A percentile compares a stretch with the other conserved stretches of the same genome.
phyloP scores from a whole-genome alignment of 2,888 invertebrate species.

The Scaptomyza parva region DNA sequence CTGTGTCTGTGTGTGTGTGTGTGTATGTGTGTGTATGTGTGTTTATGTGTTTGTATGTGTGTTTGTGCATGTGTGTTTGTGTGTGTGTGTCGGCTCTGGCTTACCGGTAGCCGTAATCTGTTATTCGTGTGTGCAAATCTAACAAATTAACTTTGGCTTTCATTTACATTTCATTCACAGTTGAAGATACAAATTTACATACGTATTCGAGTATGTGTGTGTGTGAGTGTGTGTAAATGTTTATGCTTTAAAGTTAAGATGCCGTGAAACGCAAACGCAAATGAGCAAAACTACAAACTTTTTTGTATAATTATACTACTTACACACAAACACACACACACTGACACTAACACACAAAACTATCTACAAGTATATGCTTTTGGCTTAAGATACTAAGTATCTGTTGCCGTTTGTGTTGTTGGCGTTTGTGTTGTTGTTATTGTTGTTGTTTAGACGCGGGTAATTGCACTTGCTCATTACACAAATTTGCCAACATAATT shows the following conservation, averaged over 20 bases:
- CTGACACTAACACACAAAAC: no score
- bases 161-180: constrained; percentile 71
- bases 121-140: constrained; percentile 52
- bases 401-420: constrained; percentile 7
- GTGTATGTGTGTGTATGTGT: constrained; percentile 25
- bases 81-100: constrained; percentile 10
- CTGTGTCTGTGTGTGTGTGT: constrained; percentile 8
- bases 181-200: constrained; percentile 28
- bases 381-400: constrained; percentile 29
- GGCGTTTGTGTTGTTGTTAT: constrained; percentile 2
- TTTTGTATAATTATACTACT: constrained; percentile 61
- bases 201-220: constrained; percentile 4
- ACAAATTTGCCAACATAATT: constrained; percentile 76
- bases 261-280: constrained; percentile 56
- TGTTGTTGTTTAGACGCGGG: constrained; percentile 39
- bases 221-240: constrained; percentile 2
- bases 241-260: constrained; percentile 41
- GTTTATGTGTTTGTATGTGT: constrained; percentile 13
- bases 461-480: constrained; percentile 69
- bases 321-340: no score
- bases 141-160: constrained; percentile 78
- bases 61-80: constrained; percentile 27
- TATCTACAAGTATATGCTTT: constrained; percentile 10
- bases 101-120: constrained; percentile 15
- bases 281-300: constrained; percentile 42